Conservation (phyloP, 2,113 vertebrate genomes). For the Syngnathus scovelli region DNA sequence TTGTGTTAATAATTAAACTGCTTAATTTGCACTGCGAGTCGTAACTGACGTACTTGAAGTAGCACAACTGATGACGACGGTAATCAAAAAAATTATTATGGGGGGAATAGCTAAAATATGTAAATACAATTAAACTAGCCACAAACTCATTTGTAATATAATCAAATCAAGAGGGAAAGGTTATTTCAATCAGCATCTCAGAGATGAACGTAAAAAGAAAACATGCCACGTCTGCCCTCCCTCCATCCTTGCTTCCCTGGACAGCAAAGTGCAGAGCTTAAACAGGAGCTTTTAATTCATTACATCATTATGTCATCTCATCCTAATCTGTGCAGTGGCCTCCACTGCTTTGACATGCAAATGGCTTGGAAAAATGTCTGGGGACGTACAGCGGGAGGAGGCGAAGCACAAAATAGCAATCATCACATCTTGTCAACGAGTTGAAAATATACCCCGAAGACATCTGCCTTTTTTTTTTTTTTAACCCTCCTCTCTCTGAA, state of each 20-base stretch:
- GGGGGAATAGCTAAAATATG: slow-evolving; percentile 25
- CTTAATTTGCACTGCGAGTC: neutral
- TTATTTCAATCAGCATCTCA: slow-evolving; percentile 42
- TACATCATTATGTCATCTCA: slow-evolving; percentile 91
- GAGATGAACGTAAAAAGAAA: slow-evolving; percentile 23
- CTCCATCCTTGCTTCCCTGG: slow-evolving; percentile 33
- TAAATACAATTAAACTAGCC: slow-evolving; percentile 31
- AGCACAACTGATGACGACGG: neutral
- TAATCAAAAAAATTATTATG: slow-evolving; percentile 3
- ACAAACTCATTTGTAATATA: slow-evolving; percentile 24
- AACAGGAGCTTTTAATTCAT: slow-evolving; percentile 89
- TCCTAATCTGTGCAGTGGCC: slow-evolving; percentile 86
- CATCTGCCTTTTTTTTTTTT: slow-evolving; percentile 41
- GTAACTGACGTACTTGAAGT: slow-evolving; percentile 1
- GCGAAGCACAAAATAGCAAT: slow-evolving; percentile 74
- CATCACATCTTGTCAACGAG: slow-evolving; percentile 83
- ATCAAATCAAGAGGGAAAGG: slow-evolving; percentile 45
- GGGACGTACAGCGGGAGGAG: slow-evolving; percentile 71
- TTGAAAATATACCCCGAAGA: slow-evolving; percentile 75
- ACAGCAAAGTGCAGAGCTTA: slow-evolving; percentile 58
- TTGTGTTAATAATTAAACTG: slow-evolving; percentile 2
- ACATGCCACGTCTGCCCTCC: slow-evolving; percentile 22
- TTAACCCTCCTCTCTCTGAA: slow-evolving; percentile 42
- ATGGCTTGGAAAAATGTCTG: slow-evolving; percentile 74
- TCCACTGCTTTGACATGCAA: slow-evolving; percentile 90